Evolutionary conservation across 2,797 vertebrate species (phyloP).

Genomic region (Pseudochromis fuscus): DNA sequence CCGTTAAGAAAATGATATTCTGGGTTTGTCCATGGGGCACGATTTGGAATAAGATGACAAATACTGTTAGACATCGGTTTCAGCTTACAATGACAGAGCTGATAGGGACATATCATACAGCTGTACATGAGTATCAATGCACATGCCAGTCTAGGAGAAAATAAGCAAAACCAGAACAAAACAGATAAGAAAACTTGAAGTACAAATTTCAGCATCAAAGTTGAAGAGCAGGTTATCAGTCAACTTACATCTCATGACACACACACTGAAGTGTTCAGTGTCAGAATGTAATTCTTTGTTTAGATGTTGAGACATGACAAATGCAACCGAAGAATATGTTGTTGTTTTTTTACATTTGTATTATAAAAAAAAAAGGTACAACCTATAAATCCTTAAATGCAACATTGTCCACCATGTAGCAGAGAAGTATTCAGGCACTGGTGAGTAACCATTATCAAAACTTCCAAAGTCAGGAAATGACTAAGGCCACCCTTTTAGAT

Average conservation of each 20-base stretch:
- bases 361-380: slow-evolving; percentile 68
- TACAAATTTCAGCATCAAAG: slow-evolving; percentile 64
- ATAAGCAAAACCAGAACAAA: slow-evolving; percentile 61
- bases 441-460: slow-evolving; percentile 82
- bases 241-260: slow-evolving; percentile 60
- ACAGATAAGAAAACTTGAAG: slow-evolving; percentile 52
- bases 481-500: slow-evolving; percentile 82
- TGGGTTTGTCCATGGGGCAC: slow-evolving; percentile 51
- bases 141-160: slow-evolving; percentile 73
- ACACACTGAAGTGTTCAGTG: slow-evolving; percentile 34
- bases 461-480: slow-evolving; percentile 78
- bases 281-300: slow-evolving; percentile 55
- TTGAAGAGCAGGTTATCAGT: slow-evolving; percentile 47
- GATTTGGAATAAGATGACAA: slow-evolving; percentile 63
- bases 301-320: slow-evolving; percentile 64
- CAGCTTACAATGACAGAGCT: slow-evolving; percentile 64
- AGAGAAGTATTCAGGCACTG: slow-evolving; percentile 83
- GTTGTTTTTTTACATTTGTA: slow-evolving; percentile 67
- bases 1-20: slow-evolving; percentile 52
- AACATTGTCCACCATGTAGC: slow-evolving; percentile 67
- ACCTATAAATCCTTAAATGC: slow-evolving; percentile 71
- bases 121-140: slow-evolving; percentile 72
- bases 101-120: slow-evolving; percentile 63
- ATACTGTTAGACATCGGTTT: slow-evolving; percentile 74
- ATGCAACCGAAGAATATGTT: slow-evolving; percentile 65